A percentile compares a stretch with the other conserved stretches of the same genome.
Evolutionary conservation across 2,113 vertebrate species (phyloP).

Genomic region (Phrynosoma platyrhinos): DNA sequence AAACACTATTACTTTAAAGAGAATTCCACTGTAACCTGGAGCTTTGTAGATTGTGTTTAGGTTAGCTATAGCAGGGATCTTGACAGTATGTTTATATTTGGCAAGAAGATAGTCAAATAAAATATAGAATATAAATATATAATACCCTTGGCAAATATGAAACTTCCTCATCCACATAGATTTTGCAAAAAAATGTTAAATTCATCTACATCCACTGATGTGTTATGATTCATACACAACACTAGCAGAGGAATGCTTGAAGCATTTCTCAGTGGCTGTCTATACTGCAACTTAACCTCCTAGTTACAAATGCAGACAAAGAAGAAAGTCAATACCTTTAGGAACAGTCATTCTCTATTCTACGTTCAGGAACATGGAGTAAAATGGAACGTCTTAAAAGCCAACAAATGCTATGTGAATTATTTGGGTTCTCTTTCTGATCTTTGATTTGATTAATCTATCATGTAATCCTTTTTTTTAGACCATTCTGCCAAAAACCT

Average conservation of each 20-base stretch:
- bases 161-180: constrained; percentile 30
- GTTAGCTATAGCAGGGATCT: not conserved
- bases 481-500: constrained; percentile 59
- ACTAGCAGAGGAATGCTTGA: not conserved
- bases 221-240: constrained; percentile 14
- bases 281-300: not conserved
- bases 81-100: not conserved
- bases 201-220: constrained; percentile 19
- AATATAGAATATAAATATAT: not conserved
- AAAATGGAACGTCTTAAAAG: constrained; percentile 49
- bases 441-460: constrained; percentile 62
- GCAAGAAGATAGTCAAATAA: not conserved
- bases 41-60: constrained; percentile 9
- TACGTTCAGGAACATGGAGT: constrained; percentile 34
- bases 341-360: constrained; percentile 40
- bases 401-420: constrained; percentile 37
- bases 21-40: not conserved
- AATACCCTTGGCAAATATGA: constrained; percentile 39
- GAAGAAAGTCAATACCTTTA: constrained; percentile 18
- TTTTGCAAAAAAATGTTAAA: constrained; percentile 33
- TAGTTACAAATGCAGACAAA: constrained; percentile 9
- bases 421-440: constrained; percentile 67
- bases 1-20: not conserved
- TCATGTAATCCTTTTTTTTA: constrained; percentile 51
- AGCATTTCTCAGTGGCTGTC: not conserved